Conservation (phyloP, 2,113 vertebrate species). For the Lepus americanus region DNA sequence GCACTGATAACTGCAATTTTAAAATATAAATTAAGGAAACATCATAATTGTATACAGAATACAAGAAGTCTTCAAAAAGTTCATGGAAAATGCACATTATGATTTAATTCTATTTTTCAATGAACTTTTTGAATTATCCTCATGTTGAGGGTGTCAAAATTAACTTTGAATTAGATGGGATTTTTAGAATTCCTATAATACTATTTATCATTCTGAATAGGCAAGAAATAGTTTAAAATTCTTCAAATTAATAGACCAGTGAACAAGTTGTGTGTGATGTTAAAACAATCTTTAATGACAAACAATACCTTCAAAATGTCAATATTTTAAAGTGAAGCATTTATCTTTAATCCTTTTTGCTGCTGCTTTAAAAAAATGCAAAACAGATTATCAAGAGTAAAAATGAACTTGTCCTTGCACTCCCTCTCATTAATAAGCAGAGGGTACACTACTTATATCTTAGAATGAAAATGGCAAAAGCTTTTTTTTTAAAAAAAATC, state of each 20-base stretch:
- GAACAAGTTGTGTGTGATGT: slow-evolving; percentile 85
- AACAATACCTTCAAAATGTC: slow-evolving; percentile 77
- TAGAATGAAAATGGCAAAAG: slow-evolving; percentile 67
- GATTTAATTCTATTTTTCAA: too few relatives aligned
- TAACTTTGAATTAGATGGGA: slow-evolving; percentile 23
- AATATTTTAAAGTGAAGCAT: slow-evolving; percentile 64
- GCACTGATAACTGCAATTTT: slow-evolving; percentile 43
- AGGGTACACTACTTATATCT: slow-evolving; percentile 66
- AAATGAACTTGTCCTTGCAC: slow-evolving; percentile 67
- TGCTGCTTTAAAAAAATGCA: slow-evolving; percentile 68
- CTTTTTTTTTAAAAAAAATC: slow-evolving; percentile 25
- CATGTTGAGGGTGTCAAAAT: slow-evolving; percentile 10
- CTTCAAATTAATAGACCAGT: slow-evolving; percentile 80
- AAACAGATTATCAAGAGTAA: slow-evolving; percentile 69
- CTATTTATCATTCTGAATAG: slow-evolving; percentile 40
- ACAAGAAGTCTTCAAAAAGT: background rate
- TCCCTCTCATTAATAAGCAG: slow-evolving; percentile 71
- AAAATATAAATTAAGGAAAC: slow-evolving; percentile 62
- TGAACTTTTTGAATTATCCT: too few relatives aligned
- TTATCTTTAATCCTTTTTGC: slow-evolving; percentile 65
- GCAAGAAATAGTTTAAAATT: slow-evolving; percentile 66
- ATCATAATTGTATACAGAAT: slow-evolving; percentile 15
- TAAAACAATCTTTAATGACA: slow-evolving; percentile 80
- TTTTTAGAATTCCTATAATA: slow-evolving; percentile 57
- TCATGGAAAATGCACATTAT: too few relatives aligned